Percentiles rank a stretch among this genome's conserved stretches.
phyloP scores from a whole-genome alignment of 2,113 vertebrate species.

The Zosterops lateralis region DNA sequence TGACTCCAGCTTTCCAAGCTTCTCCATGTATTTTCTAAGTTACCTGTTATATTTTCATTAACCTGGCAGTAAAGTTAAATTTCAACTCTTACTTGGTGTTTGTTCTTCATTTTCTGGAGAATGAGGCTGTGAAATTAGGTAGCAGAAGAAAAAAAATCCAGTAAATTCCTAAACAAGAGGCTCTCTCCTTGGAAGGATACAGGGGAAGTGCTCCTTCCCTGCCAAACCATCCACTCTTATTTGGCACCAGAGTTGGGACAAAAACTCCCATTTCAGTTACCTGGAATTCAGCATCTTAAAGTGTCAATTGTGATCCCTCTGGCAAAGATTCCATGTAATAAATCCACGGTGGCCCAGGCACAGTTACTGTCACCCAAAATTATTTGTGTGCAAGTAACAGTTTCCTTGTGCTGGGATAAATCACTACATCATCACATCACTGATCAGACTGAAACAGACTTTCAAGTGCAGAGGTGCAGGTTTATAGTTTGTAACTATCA shows the following conservation, averaged over 20 bases:
- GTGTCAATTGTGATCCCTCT: not conserved
- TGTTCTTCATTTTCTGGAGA: not conserved
- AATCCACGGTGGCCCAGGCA: not conserved
- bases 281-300: not conserved
- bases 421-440: not conserved
- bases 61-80: conserved; percentile 13
- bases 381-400: not conserved
- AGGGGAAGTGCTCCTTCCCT: not conserved
- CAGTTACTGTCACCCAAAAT: not conserved
- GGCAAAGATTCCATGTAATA: not conserved
- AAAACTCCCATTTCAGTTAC: not conserved
- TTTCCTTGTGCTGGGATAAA: not conserved
- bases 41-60: not conserved
- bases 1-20: not conserved
- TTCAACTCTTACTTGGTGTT: not conserved
- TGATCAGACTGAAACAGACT: not conserved
- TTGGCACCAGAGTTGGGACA: not conserved
- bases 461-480: not conserved
- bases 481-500: conserved; percentile 16
- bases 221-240: not conserved
- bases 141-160: not conserved
- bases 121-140: not conserved
- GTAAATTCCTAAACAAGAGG: not conserved
- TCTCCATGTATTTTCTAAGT: not conserved
- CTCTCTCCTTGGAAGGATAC: not conserved